Base-by-base conservation (phyloP, 1,140 invertebrate species). In the Elymnias hypermnestra region DNA sequence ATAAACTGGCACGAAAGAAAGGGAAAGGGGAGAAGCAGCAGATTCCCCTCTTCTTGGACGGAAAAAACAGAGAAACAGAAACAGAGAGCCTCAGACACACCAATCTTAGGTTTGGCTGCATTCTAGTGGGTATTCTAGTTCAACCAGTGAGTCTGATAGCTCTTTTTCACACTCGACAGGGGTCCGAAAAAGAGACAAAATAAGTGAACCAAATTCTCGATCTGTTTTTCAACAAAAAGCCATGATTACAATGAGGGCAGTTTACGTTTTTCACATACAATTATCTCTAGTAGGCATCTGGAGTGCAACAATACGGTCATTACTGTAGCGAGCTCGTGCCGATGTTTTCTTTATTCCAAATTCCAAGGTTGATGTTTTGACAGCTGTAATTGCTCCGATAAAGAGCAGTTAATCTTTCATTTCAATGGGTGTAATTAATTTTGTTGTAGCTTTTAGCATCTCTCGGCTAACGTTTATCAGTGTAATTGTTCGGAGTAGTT, bases 301-400 rank as follows among this genome's bases (percentile, higher is more conserved):
- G 47, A 63, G 46, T 44, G 44, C 28, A 77, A 76, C 72, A 79
- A 76, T 79, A 63, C 63, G 53, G 26, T 52, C 64, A 76, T 79
- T 79, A 76, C 64, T 50, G 63, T 63, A 47, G 41, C 40, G 50
- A 62, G 53, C 55, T 60, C 50, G 46, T 54, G 37, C 53, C 59
- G 59, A 58, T 64, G 66, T 75, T 58, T 72, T 69, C 63, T 72
- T 70, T 68, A 65, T 65, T 72, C 54, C 55, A 23, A 63, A 57
- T 59, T 63, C 63, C 72, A 79, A 79, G 75, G 71, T 46, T 66
- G 62, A 72, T 68, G 66, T 71, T 72, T 74, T 78, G 74, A 78
- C 58, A 62, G 59, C 33, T 61, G 55, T 69, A 77, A 77, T 77
- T 77, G 64, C 52, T 61, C 55, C 31, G 52, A 49, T 54, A 61